Percentiles rank a stretch among this genome's conserved stretches.
These are phyloP conservation scores for Coregonus clupeaformis DNA, from an alignment of 2,113 vertebrate species.

Conservation along the genomic window DNA sequence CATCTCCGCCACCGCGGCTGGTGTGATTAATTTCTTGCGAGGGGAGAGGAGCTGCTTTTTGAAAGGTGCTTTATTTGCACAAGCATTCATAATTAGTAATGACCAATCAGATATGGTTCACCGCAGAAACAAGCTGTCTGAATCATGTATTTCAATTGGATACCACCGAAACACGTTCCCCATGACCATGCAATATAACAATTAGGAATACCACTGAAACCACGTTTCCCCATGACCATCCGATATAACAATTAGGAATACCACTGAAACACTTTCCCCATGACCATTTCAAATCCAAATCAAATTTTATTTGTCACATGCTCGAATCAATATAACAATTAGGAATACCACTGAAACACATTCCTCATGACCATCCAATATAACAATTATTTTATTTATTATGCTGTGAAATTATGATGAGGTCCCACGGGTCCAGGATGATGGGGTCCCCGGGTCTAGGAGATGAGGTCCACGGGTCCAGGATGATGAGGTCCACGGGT, in stretches of 20 bases:
- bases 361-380: slow-evolving; percentile 81
- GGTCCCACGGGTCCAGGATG: slow-evolving; percentile 15
- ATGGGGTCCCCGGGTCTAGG: neutral
- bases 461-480: too few species aligned
- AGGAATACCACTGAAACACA: slow-evolving; percentile 84
- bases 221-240: too few species aligned
- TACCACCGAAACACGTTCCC: slow-evolving; percentile 81
- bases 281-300: too few species aligned
- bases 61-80: slow-evolving; percentile 94
- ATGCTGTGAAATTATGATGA: slow-evolving; percentile 83
- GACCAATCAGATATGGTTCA: slow-evolving; percentile 98
- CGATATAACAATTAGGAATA: slow-evolving; percentile 72
- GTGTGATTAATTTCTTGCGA: slow-evolving; percentile 74
- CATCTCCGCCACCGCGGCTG: too few species aligned
- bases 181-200: too few species aligned
- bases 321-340: too few species aligned
- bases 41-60: slow-evolving; percentile 66
- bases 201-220: too few species aligned
- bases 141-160: slow-evolving; percentile 88
- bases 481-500: too few species aligned
- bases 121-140: slow-evolving; percentile 86
- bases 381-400: slow-evolving; percentile 86
- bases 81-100: slow-evolving; percentile 98
- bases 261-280: slow-evolving; percentile 82
- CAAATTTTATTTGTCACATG: too few species aligned